Base-by-base conservation (phyloP, 1,140 invertebrate species). In the Drosophila murphyi region DNA sequence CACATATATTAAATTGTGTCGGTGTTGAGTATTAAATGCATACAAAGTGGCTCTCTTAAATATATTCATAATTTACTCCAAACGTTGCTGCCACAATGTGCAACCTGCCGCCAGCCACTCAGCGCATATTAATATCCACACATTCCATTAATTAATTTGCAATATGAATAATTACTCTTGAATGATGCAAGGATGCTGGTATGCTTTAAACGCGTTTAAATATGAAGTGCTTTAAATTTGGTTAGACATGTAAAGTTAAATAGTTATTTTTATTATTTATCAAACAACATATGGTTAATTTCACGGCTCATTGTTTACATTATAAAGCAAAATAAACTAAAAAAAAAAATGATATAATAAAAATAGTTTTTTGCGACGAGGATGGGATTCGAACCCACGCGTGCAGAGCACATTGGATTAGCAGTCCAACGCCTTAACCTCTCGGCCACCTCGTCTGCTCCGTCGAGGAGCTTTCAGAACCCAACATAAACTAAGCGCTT, bases 321-420 rank as follows among this genome's bases (percentile, higher is more conserved):
- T 29, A 41, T n/a, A 2, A n/a, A 0, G 7, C 2, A 51, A 41
- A 52, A 55, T 20, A 20, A 20, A 20, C 20, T 20, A 20, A 47
- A 31, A 34, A 45, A 8, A 20, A 31, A 57, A 20, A 34, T 34
- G 3, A 28, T 47, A 45, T 59, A 3, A 50, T 28, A 69, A 47
- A 61, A 45, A 54, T 43, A 35, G 4, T 4, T 4, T 4, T 0
- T n/a, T 43, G 43, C 95, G 96, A 96, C 95, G 95, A 96, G 95
- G 96, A 96, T 96, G 96, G 96, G 96, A 96, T 96, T 96, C 96
- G 96, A 96, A 96, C 96, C 96, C 96, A 96, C 96, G 96, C 96
- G 96, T 96, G 96, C 93, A 94, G 93, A 94, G 93, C 94, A 94
- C 93, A 94, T 94, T 94, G 93, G 94, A 94, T 94, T 96, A 96